Percentiles rank a stretch among this genome's conserved stretches.
Conservation (phyloP, 2,797 vertebrate genomes). For the Prionace glauca region DNA sequence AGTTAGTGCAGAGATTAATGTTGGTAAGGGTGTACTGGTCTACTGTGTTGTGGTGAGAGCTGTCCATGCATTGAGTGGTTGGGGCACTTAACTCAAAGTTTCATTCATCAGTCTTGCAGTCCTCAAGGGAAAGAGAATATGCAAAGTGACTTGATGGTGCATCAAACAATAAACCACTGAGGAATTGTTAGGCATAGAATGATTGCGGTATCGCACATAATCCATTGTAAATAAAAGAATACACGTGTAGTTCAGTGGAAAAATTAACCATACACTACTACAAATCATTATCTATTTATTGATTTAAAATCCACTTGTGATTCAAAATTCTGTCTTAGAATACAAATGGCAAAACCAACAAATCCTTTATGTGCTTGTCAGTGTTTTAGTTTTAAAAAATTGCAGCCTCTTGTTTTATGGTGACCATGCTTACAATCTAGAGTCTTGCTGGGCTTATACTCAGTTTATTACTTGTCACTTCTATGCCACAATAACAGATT, state of each 20-base stretch:
- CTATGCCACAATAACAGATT: conserved; percentile 17
- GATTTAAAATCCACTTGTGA: neutral
- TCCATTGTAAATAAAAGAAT: neutral
- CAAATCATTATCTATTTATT: neutral
- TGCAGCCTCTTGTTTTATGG: neutral
- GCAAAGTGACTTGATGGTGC: neutral
- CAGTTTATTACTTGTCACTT: conserved; percentile 10
- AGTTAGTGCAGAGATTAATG: neutral
- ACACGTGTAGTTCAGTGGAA: neutral
- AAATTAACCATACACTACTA: neutral
- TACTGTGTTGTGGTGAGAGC: neutral
- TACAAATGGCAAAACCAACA: neutral
- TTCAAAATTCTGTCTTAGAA: neutral
- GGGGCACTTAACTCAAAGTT: neutral
- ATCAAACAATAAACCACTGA: neutral
- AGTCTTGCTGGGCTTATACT: neutral
- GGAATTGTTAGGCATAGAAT: neutral
- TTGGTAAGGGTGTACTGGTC: neutral
- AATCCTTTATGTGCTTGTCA: conserved; percentile 19
- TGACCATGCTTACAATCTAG: neutral
- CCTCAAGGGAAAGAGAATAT: neutral
- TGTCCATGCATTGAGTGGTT: neutral
- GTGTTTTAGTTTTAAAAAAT: neutral
- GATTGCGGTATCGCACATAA: neutral
- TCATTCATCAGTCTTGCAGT: neutral